Evolutionary conservation across 2,888 invertebrate species (phyloP).

Genomic region (Megalurothrips usitatus): DNA sequence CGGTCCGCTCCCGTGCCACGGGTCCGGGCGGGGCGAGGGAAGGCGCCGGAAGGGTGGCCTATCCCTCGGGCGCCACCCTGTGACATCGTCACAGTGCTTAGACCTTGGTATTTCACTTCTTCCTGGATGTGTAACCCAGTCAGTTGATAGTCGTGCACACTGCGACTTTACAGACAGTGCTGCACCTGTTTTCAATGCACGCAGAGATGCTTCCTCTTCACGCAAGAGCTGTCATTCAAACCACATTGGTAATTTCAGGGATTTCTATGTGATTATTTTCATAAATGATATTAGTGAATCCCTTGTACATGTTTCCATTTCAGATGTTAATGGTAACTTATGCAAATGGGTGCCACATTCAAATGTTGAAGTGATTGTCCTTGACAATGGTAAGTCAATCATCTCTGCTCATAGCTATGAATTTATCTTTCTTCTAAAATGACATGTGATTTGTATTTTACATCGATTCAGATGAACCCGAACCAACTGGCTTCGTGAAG

Average conservation of each 20-base stretch:
- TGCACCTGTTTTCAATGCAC: neutral
- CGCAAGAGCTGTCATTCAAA: neutral
- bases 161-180: too few relatives aligned
- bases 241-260: neutral
- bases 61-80: too few relatives aligned
- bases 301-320: neutral
- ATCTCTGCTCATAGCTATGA: neutral
- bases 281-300: neutral
- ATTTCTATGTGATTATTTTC: neutral
- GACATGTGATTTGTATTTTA: neutral
- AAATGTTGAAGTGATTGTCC: neutral
- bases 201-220: neutral
- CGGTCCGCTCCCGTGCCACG: too few relatives aligned
- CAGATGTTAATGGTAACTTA: neutral
- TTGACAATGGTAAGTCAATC: neutral
- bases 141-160: neutral
- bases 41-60: too few relatives aligned
- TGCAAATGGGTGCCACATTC: too few relatives aligned
- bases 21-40: too few relatives aligned
- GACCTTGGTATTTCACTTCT: slow-evolving; percentile 4
- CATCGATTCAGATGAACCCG: neutral
- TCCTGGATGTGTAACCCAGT: neutral
- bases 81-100: too few relatives aligned
- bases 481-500: neutral
- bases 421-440: neutral